These are phyloP conservation scores for Xanthostigma xanthostigma DNA, from an alignment of 2,888 invertebrate species.

Conservation along the genomic window DNA sequence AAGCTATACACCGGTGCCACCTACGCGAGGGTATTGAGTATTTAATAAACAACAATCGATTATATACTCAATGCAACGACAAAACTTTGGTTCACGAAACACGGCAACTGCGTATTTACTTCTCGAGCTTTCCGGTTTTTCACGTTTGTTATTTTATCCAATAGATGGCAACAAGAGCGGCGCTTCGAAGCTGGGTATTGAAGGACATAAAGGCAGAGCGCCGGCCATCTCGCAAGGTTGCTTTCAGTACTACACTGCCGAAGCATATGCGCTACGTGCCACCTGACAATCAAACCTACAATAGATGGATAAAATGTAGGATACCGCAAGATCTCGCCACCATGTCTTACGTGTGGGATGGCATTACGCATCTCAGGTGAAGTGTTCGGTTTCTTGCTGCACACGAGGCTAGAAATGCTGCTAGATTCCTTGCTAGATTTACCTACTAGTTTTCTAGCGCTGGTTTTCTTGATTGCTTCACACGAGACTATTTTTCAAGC, in stretches of 20 bases:
- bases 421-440: too few relatives aligned
- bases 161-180: conserved; percentile 32
- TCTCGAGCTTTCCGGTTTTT: too few relatives aligned
- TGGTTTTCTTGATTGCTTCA: too few relatives aligned
- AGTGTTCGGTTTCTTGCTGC: neutral
- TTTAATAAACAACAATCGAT: too few relatives aligned
- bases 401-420: too few relatives aligned
- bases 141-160: neutral
- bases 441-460: too few relatives aligned
- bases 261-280: conserved; percentile 34
- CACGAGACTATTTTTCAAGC: too few relatives aligned
- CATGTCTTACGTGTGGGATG: conserved; percentile 47
- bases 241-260: conserved; percentile 38
- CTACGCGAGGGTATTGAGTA: too few relatives aligned
- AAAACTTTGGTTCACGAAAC: too few relatives aligned
- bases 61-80: too few relatives aligned
- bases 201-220: conserved; percentile 35
- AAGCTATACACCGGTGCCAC: too few relatives aligned
- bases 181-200: conserved; percentile 33
- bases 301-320: conserved; percentile 37
- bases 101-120: too few relatives aligned
- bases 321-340: conserved; percentile 40
- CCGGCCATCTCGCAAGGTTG: conserved; percentile 30
- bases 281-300: conserved; percentile 34
- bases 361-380: conserved; percentile 43